Percentiles rank a stretch among this genome's conserved stretches.
Conservation (phyloP, 2,888 invertebrate species). For the Melanchra persicariae region DNA sequence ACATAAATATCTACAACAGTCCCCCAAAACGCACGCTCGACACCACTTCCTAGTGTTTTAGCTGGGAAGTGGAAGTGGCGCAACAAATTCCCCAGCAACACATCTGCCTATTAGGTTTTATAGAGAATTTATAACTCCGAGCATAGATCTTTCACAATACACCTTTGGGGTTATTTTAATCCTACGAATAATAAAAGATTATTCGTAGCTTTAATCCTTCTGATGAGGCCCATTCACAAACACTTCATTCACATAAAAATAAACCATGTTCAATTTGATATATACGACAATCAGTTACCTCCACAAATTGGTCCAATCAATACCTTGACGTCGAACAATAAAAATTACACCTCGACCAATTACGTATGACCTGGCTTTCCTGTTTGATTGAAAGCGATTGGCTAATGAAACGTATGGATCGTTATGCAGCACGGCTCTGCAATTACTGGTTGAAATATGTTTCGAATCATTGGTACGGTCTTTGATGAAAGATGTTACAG, state of each 20-base stretch:
- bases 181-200: too few species aligned
- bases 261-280: constrained; percentile 24
- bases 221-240: too few species aligned
- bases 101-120: too few species aligned
- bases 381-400: constrained; percentile 55
- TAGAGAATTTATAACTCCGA: too few species aligned
- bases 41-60: too few species aligned
- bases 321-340: constrained; percentile 42
- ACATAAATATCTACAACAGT: not conserved
- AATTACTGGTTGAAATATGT: constrained; percentile 43
- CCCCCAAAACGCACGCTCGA: not conserved
- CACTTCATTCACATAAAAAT: not conserved
- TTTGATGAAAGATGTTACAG: constrained; percentile 20
- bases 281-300: constrained; percentile 27
- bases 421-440: constrained; percentile 43
- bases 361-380: constrained; percentile 53
- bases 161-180: too few species aligned
- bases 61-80: too few species aligned
- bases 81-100: too few species aligned
- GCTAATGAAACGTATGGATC: constrained; percentile 46
- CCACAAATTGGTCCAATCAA: constrained; percentile 53
- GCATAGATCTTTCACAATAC: too few species aligned
- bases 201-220: too few species aligned
- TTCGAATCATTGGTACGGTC: constrained; percentile 28
- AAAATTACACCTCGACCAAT: constrained; percentile 61